Base-by-base conservation (phyloP, 2,888 invertebrate genomes). In the Diploptera punctata region DNA sequence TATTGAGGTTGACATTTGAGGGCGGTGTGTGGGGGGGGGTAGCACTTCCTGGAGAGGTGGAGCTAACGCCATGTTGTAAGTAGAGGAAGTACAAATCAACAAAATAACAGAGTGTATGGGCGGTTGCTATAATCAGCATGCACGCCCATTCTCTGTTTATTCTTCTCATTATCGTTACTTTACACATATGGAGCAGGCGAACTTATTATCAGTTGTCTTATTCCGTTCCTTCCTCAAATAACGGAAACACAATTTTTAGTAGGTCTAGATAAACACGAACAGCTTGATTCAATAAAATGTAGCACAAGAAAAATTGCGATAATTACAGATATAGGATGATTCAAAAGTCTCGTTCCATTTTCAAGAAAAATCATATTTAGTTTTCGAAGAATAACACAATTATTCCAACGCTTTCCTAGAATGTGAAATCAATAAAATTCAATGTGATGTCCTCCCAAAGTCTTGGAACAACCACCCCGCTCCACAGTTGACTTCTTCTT, bases 51-150 rank as follows among this genome's bases (percentile, higher is more conserved):
- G 70, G 70, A 61, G 29, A 61, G 70, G 65, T 65, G 70, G 70
- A 33, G 65, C 52, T 33, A 19, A 52, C 70, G 70, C 70, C 70
- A 70, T 70, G 38, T 54, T 54, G 54, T 54, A 33, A 33, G 33
- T 54, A 31, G 33, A 10, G 26, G 33, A 61, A 18, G 61, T 61
- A 33, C 62, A 65, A 65, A 65, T 65, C 44, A 65, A 44, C 62
- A 65, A 65, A 65, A 65, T 24, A 65, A 43, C 43, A 18, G 44
- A n/a, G 18, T 19, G 47, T n/a, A 31, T n/a, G 60, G 18, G 60
- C n/a, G 29, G 16, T 4, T 31, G 60, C 26, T 16, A 54, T 54
- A 26, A 54, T 54, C 54, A 71, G 24, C 54, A 3, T 16, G 24
- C 19, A 19, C 54, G 54, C 54, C 54, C 54, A 19, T 60, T 72